Evolutionary conservation across 2,113 vertebrate species (phyloP), one percentile per base, ranked within the genome.

Genomic region (Uropsilus gracilis): DNA sequence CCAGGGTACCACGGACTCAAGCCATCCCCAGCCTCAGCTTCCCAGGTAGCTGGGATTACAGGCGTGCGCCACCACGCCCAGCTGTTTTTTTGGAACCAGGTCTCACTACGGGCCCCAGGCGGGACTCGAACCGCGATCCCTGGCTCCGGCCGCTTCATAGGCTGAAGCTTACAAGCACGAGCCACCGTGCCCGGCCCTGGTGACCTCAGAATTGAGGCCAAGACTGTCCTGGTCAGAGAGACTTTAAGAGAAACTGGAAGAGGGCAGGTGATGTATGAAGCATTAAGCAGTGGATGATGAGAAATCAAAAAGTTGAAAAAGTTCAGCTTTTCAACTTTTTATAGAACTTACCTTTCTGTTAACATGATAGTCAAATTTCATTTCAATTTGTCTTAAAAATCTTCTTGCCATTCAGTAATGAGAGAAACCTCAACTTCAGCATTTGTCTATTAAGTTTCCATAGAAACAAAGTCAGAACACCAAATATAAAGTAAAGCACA

Each of bases 381-480:
- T 72, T 89, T 94, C 32, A 87, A 11, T 63, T 50, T 85, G 50
- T 85, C 42, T 90, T 77, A 57, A 80, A 72, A 22, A 87, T 61
- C 71, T 95, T 80, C 83, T 71, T 39, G 69, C 8, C 48, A 66
- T 91, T 91, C 63, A 84, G n/a, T 91, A 69, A 66, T 96, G 82
- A 72, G 71, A 92, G 42, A 90, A 95, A 68, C 32, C 18, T 94
- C 39, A 80, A 2, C 88, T 90, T 95, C 24, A 88, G 14, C 63
- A 64, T 87, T 92, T 83, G 46, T 37, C 73, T 94, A 13, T 82
- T 82, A 63, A 75, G 32, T 94, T 89, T 91, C 89, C 69, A 75
- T 96, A 75, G 90, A 95, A 94, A 93, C 86, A 57, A 59, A 42
- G 48, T 92, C 66, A 78, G 39, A 95, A 86, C n/a, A 83, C 44